Conservation (phyloP, 2,888 invertebrate species). For the Crioceris asparagi region DNA sequence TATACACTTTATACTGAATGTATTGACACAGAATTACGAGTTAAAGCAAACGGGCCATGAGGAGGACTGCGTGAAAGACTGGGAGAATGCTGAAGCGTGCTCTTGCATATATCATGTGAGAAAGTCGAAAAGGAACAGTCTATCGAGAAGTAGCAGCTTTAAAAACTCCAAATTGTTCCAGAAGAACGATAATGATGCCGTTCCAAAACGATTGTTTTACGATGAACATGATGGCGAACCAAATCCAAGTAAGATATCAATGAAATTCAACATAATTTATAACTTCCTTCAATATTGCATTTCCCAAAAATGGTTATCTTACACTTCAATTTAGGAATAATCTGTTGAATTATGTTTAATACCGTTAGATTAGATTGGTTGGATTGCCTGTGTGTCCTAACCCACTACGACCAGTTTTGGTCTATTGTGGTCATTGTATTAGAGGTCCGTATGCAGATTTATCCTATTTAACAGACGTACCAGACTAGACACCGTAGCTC, state of each 20-base stretch:
- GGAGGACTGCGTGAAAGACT: constrained; percentile 42
- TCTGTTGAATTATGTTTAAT: no score
- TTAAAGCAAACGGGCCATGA: constrained; percentile 45
- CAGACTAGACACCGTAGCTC: no score
- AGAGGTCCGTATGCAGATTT: no score
- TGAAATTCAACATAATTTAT: no score
- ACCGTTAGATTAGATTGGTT: no score
- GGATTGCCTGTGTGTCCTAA: no score
- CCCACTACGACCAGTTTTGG: no score
- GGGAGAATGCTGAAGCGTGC: constrained; percentile 49
- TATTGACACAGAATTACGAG: constrained; percentile 30
- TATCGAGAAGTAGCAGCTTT: constrained; percentile 40
- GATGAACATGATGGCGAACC: constrained; percentile 29
- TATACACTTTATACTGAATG: constrained; percentile 33
- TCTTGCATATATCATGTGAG: constrained; percentile 53
- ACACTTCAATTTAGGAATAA: no score
- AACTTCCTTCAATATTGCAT: no score
- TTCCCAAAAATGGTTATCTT: no score
- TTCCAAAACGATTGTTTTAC: constrained; percentile 40
- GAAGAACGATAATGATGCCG: constrained; percentile 24
- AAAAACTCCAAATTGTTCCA: constrained; percentile 27
- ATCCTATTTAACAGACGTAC: no score
- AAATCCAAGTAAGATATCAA: constrained; percentile 15
- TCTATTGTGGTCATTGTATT: no score
- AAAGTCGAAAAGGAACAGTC: constrained; percentile 42